Base-by-base conservation (phyloP, 2,113 vertebrate species). In the Phalacrocorax aristotelis region DNA sequence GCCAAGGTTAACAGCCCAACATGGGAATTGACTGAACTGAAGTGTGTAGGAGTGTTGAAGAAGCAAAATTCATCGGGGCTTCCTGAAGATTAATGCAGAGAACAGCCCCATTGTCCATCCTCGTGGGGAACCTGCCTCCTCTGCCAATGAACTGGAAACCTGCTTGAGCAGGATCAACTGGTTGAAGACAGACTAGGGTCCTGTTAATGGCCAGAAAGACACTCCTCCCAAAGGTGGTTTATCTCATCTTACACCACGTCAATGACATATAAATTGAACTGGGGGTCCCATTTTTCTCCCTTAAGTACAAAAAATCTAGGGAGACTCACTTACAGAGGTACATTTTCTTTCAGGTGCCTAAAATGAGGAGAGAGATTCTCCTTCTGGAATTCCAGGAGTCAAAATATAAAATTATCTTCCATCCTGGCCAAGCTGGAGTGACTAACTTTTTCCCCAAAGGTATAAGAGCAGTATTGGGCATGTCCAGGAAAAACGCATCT, bases 241-340 rank as follows among this genome's bases (percentile, higher is more conserved):
- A 64, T 64, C 16, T 78, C 15, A 58, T 25, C 38, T 64, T 52
- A 69, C 25, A 42, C 30, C 32, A 58, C 3, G 5, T 26, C 57
- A 75, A 2, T 60, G 20, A 48, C 1, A 14, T 0, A 58, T 9
- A 90, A 87, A 52, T 32, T 42, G 34, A 77, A 46, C 13, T 26
- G 20, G 38, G 10, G 5, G 51, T 58, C 9, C 89, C 0, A 1
- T n/a, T 86, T 89, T 92, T 13, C 6, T 21, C 42, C 12, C 4
- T 40, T 26, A 48, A 40, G 15, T 21, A 55, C 13, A 38, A 68
- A 74, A 44, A 7, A 4, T 3, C 25, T 7, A 6, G n/a, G 5
- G 30, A 0, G 3, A 29, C 20, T 38, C 62, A 36, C 7, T 48
- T 3, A 36, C 0, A 66, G 20, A 78, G 17, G 36, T 22, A 49